phyloP scores from a whole-genome alignment of 2,888 invertebrate species.

The Steinernema carpocapsae region DNA sequence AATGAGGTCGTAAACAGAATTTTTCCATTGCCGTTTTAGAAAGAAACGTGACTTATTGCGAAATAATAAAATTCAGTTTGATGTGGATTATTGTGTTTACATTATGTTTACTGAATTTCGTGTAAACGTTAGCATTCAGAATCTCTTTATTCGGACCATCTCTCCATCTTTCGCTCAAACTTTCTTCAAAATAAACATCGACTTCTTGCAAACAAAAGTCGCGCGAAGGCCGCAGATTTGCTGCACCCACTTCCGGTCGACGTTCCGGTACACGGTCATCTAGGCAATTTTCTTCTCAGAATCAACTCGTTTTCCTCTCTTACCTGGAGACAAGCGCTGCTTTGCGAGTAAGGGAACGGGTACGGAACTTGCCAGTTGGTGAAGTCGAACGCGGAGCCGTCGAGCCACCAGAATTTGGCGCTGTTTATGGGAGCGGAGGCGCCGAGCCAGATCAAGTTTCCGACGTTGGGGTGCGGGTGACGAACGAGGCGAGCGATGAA shows the following conservation, averaged over 20 bases:
- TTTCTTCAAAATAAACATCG: too few species aligned
- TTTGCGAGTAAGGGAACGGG: not conserved
- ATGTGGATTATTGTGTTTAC: too few species aligned
- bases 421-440: not conserved
- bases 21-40: too few species aligned
- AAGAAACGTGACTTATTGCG: too few species aligned
- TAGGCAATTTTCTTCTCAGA: not conserved
- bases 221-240: not conserved
- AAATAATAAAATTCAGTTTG: too few species aligned
- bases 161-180: too few species aligned
- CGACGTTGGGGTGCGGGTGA: not conserved
- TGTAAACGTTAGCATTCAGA: too few species aligned
- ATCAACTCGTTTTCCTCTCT: not conserved
- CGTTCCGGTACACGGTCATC: not conserved
- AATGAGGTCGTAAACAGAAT: too few species aligned
- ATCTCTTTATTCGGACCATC: too few species aligned
- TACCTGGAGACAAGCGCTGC: not conserved
- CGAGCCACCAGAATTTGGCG: not conserved
- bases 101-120: too few species aligned
- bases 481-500: slow-evolving; percentile 8
- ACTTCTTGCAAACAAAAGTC: slow-evolving; percentile 4
- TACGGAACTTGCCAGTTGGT: not conserved
- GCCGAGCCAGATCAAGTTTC: not conserved
- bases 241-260: not conserved
- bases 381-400: not conserved